Evolutionary conservation across 2,113 vertebrate genomes (phyloP), one percentile per base, ranked within the genome.

Genomic region (Chionodraco myersi): DNA sequence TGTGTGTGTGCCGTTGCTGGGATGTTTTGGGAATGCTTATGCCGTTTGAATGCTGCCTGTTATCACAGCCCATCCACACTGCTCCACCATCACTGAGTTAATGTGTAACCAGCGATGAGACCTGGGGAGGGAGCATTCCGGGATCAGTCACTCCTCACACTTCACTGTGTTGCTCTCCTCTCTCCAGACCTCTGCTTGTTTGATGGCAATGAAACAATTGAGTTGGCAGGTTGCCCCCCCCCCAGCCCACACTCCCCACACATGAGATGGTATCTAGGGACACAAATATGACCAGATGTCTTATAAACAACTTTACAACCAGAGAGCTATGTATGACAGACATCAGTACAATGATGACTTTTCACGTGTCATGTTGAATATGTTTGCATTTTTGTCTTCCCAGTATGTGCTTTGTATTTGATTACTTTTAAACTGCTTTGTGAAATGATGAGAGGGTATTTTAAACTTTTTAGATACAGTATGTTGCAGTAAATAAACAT

Each of bases 61-160:
- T 83, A 26, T 77, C 76, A 65, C 36, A 62, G 47, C 75, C 79
- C 71, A 79, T 67, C 56, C 76, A 45, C 64, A 36, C 57, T 49
- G 63, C 71, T 70, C 45, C 44, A 16, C 51, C 59, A 63, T 73
- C 54, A 67, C 52, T 23, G 18, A 70, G 83, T 80, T 82, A 92
- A 89, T 89, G 79, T 87, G 90, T 91, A 90, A 89, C 85, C 47
- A 44, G 68, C 18, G 86, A 80, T 83, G 84, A 75, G 72, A 85
- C 59, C n/a, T 54, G 34, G 68, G 65, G n/a, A 78, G 63, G 62
- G 61, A 76, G 64, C 67, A 86, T 59, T 59, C 26, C 59, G 14
- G 61, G 75, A 82, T 89, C 64, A 72, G 57, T 81, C 75, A 80
- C 30, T 88, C 83, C 72, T 80, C 83, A 57, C 69, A 80, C 71